Conservation (phyloP, 2,113 vertebrate genomes). For the Panthera uncia region DNA sequence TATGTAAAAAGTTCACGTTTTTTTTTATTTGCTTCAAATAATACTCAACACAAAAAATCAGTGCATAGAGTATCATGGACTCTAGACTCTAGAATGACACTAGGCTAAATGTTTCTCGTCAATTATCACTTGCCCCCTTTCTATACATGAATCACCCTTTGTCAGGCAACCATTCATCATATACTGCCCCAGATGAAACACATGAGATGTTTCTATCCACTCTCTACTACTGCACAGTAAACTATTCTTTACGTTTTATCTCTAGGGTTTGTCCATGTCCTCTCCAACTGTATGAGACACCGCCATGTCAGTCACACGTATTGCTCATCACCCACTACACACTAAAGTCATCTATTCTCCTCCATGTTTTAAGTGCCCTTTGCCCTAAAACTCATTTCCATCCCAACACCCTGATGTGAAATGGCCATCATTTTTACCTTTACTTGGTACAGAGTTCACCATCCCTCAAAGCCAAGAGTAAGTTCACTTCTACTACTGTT, state of each 20-base stretch:
- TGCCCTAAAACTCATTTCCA: background rate
- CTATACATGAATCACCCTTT: background rate
- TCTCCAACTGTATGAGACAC: background rate
- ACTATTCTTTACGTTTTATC: background rate
- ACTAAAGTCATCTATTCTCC: background rate
- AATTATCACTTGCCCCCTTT: background rate
- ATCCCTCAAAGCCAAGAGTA: background rate
- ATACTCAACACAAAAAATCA: background rate
- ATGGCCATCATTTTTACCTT: background rate
- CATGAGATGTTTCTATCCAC: fast-evolving
- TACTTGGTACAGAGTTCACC: background rate
- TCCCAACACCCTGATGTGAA: background rate
- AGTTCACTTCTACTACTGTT: background rate
- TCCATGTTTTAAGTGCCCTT: background rate
- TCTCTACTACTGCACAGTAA: background rate
- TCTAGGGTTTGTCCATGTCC: background rate
- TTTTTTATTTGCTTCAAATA: background rate
- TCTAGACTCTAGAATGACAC: background rate
- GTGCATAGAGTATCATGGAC: background rate
- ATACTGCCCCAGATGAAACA: too few relatives aligned
- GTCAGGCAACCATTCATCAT: background rate
- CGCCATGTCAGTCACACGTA: background rate
- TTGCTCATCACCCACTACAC: background rate
- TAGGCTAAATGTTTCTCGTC: background rate
- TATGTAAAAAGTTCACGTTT: background rate